phyloP scores from a whole-genome alignment of 2,888 invertebrate species.

The Sicus ferrugineus region DNA sequence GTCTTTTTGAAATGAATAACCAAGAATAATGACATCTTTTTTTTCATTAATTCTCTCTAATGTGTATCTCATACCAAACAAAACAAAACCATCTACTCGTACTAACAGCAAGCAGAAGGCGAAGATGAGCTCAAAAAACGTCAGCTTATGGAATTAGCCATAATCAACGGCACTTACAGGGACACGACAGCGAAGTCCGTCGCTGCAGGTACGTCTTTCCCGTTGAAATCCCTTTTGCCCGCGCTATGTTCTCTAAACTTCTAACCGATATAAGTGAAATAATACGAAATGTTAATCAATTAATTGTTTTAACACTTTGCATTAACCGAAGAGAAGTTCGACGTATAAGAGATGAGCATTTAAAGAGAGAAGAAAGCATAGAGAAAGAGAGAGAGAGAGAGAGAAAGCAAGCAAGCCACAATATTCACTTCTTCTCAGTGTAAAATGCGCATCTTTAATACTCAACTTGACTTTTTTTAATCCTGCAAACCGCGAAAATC shows the following conservation, averaged over 20 bases:
- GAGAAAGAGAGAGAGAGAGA: not conserved
- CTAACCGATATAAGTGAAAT: not conserved
- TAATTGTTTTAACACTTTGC: conserved; percentile 18
- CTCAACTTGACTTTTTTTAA: not conserved
- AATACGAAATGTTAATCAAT: conserved; percentile 13
- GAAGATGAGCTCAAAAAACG: conserved; percentile 99
- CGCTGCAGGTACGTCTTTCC: conserved; percentile 74
- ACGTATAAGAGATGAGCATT: not conserved
- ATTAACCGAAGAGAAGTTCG: not conserved
- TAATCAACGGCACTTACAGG: conserved; percentile 99
- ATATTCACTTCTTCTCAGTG: not conserved
- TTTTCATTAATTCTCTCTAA: conserved; percentile 52
- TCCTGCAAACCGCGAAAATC: not conserved
- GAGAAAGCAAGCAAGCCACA: not conserved
- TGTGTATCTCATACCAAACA: conserved; percentile 53
- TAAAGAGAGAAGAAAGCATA: not conserved
- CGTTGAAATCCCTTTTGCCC: not conserved
- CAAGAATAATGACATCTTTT: conserved; percentile 46
- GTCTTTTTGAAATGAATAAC: conserved; percentile 20
- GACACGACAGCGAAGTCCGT: conserved; percentile 91
- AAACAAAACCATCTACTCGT: conserved; percentile 46
- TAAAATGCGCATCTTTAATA: not conserved
- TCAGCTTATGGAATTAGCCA: conserved; percentile 99
- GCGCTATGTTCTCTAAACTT: conserved; percentile 4
- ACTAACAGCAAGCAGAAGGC: conserved; percentile 92